A percentile compares a stretch with the other conserved stretches of the same genome.
These are phyloP conservation scores for Lochmaea crataegi DNA, from an alignment of 2,888 invertebrate genomes.

Conservation along the genomic window DNA sequence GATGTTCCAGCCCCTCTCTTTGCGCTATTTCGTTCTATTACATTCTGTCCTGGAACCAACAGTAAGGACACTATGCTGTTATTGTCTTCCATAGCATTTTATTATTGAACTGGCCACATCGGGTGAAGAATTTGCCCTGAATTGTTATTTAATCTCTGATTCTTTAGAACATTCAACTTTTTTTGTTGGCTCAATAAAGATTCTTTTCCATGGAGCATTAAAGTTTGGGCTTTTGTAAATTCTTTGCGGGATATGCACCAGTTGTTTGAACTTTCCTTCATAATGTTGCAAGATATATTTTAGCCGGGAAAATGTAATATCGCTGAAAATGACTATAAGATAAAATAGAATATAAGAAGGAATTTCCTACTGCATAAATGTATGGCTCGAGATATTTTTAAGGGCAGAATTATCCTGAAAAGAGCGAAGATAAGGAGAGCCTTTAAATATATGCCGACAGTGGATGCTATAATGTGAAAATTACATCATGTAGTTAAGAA, in stretches of 20 bases:
- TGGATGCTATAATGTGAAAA: too few species aligned
- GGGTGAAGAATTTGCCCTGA: too few species aligned
- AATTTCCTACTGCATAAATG: neutral
- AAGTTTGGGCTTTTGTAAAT: neutral
- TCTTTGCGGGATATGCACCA: neutral
- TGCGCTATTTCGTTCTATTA: too few species aligned
- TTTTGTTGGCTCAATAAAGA: neutral
- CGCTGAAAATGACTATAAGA: constrained; percentile 1
- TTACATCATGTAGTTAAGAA: too few species aligned
- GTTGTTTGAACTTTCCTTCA: neutral
- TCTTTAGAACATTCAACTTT: neutral
- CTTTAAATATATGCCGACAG: neutral
- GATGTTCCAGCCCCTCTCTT: too few species aligned
- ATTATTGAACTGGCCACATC: too few species aligned
- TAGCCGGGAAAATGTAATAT: neutral
- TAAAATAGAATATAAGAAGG: neutral
- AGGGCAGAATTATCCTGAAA: neutral
- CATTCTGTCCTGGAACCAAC: too few species aligned
- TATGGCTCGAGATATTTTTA: neutral
- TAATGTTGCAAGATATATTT: neutral
- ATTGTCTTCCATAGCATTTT: too few species aligned
- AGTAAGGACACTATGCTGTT: too few species aligned
- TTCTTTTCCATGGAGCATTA: neutral
- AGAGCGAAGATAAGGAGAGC: neutral
- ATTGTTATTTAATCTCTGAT: too few species aligned